These are phyloP conservation scores for Notechis scutatus DNA, from an alignment of 2,113 vertebrate species.

Conservation along the genomic window DNA sequence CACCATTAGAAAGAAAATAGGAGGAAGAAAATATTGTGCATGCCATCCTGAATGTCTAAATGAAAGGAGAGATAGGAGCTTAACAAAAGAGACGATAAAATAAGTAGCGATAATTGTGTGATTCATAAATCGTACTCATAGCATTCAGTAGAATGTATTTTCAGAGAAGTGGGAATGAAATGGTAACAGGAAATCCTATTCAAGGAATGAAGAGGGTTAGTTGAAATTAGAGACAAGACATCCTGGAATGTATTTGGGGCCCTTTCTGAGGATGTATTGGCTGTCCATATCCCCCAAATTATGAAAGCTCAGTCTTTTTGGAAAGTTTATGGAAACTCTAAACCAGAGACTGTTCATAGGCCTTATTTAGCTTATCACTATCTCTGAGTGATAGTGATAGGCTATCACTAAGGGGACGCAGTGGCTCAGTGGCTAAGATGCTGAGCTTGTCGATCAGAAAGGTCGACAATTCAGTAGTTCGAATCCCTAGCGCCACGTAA, in stretches of 20 bases:
- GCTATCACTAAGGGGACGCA: too few relatives aligned
- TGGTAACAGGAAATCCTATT: not conserved
- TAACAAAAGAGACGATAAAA: not conserved
- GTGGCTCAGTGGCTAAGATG: too few relatives aligned
- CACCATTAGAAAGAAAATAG: not conserved
- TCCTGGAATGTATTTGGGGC: not conserved
- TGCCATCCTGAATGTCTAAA: not conserved
- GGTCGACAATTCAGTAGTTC: too few relatives aligned
- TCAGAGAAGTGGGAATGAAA: not conserved
- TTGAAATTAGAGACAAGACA: not conserved
- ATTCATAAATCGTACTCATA: not conserved
- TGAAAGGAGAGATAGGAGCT: not conserved
- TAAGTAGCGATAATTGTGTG: not conserved
- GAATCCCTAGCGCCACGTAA: too few relatives aligned
- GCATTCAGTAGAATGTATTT: not conserved
- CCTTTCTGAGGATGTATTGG: not conserved
- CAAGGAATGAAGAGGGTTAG: not conserved
- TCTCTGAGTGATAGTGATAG: too few relatives aligned
- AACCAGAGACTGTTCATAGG: not conserved
- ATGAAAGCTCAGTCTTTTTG: not conserved
- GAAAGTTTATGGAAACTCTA: not conserved
- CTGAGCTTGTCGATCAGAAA: too few relatives aligned
- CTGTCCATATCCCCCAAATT: not conserved
- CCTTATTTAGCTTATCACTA: not conserved
- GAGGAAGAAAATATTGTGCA: not conserved